Percentiles rank a stretch among this genome's conserved stretches.
phyloP scores from a whole-genome alignment of 2,797 vertebrate species.

The Myotis vivesi region DNA sequence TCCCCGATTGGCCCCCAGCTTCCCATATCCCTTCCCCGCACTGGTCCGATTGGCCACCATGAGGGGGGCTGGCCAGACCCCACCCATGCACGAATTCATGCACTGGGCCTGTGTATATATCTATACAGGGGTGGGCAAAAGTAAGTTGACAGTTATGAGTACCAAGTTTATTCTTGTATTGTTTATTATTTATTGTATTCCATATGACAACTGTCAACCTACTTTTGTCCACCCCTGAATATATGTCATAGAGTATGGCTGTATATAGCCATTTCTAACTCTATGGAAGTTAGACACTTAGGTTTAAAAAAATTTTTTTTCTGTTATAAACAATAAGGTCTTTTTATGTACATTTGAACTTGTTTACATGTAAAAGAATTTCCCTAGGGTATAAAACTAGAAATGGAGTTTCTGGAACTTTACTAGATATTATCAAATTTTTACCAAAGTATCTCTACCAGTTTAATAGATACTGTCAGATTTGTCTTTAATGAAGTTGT shows the following conservation, averaged over 20 bases:
- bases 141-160: not conserved
- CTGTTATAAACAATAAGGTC: not conserved
- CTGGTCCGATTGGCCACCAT: too few species aligned
- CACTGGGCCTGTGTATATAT: not conserved
- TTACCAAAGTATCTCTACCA: not conserved
- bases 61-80: accelerated
- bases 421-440: not conserved
- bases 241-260: not conserved
- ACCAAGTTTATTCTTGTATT: not conserved
- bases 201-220: not conserved
- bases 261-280: not conserved
- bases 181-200: not conserved
- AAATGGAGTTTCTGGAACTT: not conserved
- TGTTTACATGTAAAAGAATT: not conserved
- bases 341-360: not conserved
- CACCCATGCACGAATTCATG: too few species aligned
- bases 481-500: not conserved
- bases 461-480: not conserved
- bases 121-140: not conserved
- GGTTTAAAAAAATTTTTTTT: not conserved
- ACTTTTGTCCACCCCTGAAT: not conserved
- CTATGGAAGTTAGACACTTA: not conserved
- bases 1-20: accelerated
- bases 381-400: not conserved
- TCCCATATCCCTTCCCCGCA: too few species aligned